A percentile compares a stretch with the other conserved stretches of the same genome.
phyloP scores from a whole-genome alignment of 1,140 invertebrate genomes.

The Temnothorax nylanderi region DNA sequence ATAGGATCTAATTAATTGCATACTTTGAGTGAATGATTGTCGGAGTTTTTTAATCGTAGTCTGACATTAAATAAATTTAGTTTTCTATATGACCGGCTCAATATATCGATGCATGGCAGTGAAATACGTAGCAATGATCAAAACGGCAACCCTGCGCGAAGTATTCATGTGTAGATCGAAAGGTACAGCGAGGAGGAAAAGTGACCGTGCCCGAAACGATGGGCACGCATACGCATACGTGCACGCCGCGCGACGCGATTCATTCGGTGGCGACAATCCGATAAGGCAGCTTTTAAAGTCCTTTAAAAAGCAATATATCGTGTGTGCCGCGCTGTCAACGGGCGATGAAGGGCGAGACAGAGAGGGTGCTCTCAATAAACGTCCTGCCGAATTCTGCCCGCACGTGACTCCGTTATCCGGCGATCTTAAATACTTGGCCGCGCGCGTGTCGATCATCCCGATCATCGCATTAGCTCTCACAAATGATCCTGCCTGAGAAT shows the following conservation, averaged over 20 bases:
- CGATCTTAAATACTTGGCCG: constrained; percentile 83
- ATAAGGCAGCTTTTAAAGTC: constrained; percentile 82
- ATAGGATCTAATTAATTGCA: neutral
- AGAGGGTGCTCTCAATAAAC: constrained; percentile 71
- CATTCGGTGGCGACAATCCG: constrained; percentile 69
- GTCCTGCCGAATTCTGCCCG: constrained; percentile 71
- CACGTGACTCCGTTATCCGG: constrained; percentile 82
- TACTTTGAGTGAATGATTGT: neutral
- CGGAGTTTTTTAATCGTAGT: neutral
- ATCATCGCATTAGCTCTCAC: constrained; percentile 80
- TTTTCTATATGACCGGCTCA: neutral
- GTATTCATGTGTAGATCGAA: constrained; percentile 12
- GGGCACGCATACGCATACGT: neutral
- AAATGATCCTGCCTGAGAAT: constrained; percentile 72
- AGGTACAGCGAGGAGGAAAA: constrained; percentile 58
- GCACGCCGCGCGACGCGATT: constrained; percentile 53
- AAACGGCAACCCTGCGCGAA: neutral
- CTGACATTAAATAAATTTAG: neutral
- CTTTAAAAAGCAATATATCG: constrained; percentile 83
- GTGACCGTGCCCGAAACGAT: constrained; percentile 29
- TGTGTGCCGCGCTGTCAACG: constrained; percentile 24
- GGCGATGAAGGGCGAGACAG: constrained; percentile 56
- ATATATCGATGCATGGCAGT: neutral
- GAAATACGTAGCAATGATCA: constrained; percentile 3
- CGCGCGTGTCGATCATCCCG: constrained; percentile 79